A percentile compares a stretch with the other conserved stretches of the same genome.
Conservation (phyloP, 1,140 invertebrate genomes). For the Atta texana region DNA sequence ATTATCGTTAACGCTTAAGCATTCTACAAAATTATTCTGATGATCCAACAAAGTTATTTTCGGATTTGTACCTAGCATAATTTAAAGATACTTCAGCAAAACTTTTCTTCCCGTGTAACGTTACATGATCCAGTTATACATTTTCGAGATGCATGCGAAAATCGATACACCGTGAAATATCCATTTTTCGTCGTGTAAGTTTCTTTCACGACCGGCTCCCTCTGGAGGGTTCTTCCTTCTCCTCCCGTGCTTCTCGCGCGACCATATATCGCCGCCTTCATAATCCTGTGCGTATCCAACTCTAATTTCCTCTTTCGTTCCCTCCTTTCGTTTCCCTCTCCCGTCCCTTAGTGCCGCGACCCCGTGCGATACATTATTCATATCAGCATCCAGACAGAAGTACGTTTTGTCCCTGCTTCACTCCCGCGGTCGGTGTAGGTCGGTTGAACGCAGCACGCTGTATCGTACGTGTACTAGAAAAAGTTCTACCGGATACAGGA, state of each 20-base stretch:
- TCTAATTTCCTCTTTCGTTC: slow-evolving; percentile 58
- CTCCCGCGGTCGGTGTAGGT: slow-evolving; percentile 3
- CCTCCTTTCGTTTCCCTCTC: slow-evolving; percentile 22
- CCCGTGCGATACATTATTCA: slow-evolving; percentile 78
- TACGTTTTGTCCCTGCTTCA: slow-evolving; percentile 54
- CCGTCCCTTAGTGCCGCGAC: slow-evolving; percentile 47
- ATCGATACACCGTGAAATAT: neutral
- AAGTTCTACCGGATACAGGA: slow-evolving; percentile 8
- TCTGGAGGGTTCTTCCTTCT: slow-evolving; percentile 17
- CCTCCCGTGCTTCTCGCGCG: slow-evolving; percentile 18
- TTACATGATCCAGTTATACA: neutral
- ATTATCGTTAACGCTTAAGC: no score
- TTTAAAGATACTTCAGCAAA: no score
- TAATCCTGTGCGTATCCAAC: slow-evolving; percentile 58
- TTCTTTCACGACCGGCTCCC: slow-evolving; percentile 17
- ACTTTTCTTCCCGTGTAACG: neutral
- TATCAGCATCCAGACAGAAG: slow-evolving; percentile 73
- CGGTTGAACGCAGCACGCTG: neutral
- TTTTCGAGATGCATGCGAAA: neutral
- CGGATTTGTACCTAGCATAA: no score
- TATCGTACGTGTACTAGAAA: slow-evolving; percentile 29
- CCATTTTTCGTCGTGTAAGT: slow-evolving; percentile 3
- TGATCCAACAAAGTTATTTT: no score
- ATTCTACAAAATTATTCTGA: no score
- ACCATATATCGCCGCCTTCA: slow-evolving; percentile 50